Conservation (phyloP, 1,140 invertebrate species). For the Drosophila pandora region DNA sequence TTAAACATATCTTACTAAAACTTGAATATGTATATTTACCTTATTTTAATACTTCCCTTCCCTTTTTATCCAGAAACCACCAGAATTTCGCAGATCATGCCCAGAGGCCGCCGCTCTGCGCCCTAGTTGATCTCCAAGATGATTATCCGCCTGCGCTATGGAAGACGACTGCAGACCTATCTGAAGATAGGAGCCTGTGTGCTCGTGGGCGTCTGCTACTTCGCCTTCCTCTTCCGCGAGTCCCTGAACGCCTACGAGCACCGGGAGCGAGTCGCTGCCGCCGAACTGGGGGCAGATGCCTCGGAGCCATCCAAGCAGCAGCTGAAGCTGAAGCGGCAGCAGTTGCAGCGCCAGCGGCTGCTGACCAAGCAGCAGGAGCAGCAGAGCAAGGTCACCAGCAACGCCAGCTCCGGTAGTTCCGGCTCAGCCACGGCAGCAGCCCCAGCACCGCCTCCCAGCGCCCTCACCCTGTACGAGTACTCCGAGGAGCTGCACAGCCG, state of each 20-base stretch:
- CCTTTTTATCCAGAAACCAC: conserved; percentile 10
- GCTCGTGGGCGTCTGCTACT: conserved; percentile 72
- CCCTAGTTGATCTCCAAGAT: conserved; percentile 44
- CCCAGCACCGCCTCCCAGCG: conserved; percentile 33
- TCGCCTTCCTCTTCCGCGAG: conserved; percentile 77
- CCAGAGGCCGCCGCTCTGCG: conserved; percentile 1
- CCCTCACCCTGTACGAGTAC: conserved; percentile 81
- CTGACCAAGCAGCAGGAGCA: conserved; percentile 45
- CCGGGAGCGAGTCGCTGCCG: conserved; percentile 52
- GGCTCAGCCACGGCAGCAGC: neutral
- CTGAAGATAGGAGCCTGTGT: conserved; percentile 71
- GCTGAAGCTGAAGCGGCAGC: conserved; percentile 63
- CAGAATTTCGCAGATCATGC: conserved; percentile 41
- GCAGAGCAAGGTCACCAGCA: conserved; percentile 11
- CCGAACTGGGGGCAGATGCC: conserved; percentile 42
- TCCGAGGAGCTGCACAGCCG: conserved; percentile 80
- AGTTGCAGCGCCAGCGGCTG: conserved; percentile 47
- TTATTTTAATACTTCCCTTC: neutral
- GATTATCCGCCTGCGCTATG: conserved; percentile 71
- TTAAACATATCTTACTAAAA: too few relatives aligned
- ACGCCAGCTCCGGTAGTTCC: conserved; percentile 12
- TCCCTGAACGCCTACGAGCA: conserved; percentile 78
- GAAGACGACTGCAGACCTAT: conserved; percentile 73
- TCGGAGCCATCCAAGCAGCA: conserved; percentile 58
- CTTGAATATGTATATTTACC: too few relatives aligned